Base-by-base conservation (phyloP, 2,113 vertebrate genomes). In the Psephotus haematonotus region DNA sequence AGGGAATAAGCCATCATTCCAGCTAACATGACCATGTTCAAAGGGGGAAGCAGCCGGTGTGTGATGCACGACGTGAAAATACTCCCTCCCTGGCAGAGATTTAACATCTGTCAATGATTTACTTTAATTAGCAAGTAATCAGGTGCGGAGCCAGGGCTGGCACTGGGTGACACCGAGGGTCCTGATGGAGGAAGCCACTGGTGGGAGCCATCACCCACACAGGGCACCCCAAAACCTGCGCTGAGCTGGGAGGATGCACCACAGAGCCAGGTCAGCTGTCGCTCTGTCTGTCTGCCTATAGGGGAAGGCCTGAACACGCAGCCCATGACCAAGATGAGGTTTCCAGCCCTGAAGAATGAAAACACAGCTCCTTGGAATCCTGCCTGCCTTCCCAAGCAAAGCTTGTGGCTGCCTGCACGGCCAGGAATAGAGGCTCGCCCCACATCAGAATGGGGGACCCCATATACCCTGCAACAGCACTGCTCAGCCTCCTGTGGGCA, bases 301-400 rank as follows among this genome's bases (percentile, higher is more conserved):
- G 19, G 27, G 27, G 10, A 41, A 50, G 74, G 69, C n/a, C 77
- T 2, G 44, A 87, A 69, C 91, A 53, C 49, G 37, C 74, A 70
- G 78, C 43, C 80, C 15, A 13, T 68, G 93, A 67, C 80, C 46
- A 4, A 69, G 80, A 83, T 89, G 86, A 41, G 37, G 41, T 88
- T 96, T 93, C 91, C 95, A 91, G 89, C 44, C 29, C 72, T 28
- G 63, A 50, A n/a, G 96, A 87, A 96, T 16, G 83, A 63, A 94
- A 92, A 86, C 13, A 2, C 69, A 93, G 59, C 76, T 70, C 9
- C 24, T 74, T 96, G 82, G 71, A 82, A 96, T 94, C 90, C 87
- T 85, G 22, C 13, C 46, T 88, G 91, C 82, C 57, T 90, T 28
- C 1, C 28, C 85, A 74, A 87, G 77, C 88, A 82, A 28, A 95